Evolutionary conservation across 2,113 vertebrate species (phyloP).

Genomic region (Phyllopteryx taeniolatus): DNA sequence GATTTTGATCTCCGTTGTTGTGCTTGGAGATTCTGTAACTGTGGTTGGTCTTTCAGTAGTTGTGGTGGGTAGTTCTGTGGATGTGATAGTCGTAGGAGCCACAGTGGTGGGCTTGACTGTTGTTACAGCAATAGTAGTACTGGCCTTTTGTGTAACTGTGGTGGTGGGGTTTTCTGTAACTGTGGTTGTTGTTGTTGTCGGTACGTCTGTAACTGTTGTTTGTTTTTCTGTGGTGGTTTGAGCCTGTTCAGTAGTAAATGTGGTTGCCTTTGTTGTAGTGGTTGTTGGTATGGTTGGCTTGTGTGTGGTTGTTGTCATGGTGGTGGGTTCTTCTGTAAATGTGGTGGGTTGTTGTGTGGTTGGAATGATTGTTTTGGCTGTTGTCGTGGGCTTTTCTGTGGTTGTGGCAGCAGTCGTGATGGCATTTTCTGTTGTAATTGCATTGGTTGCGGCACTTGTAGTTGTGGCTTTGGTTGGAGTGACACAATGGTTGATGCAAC

Average conservation of each 20-base stretch:
- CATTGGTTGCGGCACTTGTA: not conserved
- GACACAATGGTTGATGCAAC: slow-evolving; percentile 24
- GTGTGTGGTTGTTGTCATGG: not conserved
- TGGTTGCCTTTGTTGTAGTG: not conserved
- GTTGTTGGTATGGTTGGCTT: not conserved
- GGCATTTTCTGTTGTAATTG: not conserved
- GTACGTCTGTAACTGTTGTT: not conserved
- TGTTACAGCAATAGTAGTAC: not conserved
- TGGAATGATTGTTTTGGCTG: not conserved
- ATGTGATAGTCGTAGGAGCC: not conserved
- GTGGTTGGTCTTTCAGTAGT: not conserved
- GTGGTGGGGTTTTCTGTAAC: not conserved
- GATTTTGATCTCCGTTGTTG: not conserved
- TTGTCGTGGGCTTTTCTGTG: slow-evolving; percentile 2
- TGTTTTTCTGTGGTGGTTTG: not conserved
- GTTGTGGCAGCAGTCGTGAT: not conserved
- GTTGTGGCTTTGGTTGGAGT: not conserved
- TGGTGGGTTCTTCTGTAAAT: not conserved
- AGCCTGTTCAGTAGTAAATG: not conserved
- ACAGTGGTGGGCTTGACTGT: not conserved
- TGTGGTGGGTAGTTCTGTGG: not conserved
- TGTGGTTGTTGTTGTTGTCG: not conserved
- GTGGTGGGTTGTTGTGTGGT: slow-evolving; percentile 3
- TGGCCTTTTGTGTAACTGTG: not conserved
- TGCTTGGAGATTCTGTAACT: not conserved